These are phyloP conservation scores for Spinibarbus caldwelli DNA, from an alignment of 2,797 vertebrate species.

Conservation along the genomic window DNA sequence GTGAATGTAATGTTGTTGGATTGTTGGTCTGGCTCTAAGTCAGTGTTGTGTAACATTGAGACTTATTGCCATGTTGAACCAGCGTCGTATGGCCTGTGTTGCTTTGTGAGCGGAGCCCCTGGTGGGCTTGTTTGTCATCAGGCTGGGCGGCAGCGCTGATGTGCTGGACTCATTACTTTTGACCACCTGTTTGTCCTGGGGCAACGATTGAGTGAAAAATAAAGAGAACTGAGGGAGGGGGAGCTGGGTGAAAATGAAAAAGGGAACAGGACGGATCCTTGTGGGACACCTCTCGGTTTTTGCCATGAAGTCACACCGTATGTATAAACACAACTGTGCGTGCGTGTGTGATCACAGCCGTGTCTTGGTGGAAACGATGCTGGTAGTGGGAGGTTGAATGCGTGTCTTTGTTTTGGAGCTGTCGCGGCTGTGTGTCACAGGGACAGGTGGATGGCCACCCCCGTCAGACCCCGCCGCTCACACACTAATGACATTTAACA, in stretches of 20 bases:
- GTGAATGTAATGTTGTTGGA: constrained; percentile 9
- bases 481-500: constrained; percentile 67
- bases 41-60: constrained; percentile 39
- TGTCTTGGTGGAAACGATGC: constrained; percentile 62
- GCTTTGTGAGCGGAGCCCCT: constrained; percentile 61
- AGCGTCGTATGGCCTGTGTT: not conserved
- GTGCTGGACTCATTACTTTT: constrained; percentile 80
- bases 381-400: constrained; percentile 69
- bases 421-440: constrained; percentile 57
- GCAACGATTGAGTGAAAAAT: constrained; percentile 59
- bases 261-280: constrained; percentile 40
- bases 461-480: constrained; percentile 55
- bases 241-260: constrained; percentile 42
- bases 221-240: constrained; percentile 13
- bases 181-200: constrained; percentile 82
- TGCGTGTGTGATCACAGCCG: constrained; percentile 41
- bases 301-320: constrained; percentile 44
- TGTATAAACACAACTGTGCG: constrained; percentile 38
- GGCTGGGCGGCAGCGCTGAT: constrained; percentile 72
- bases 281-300: constrained; percentile 47
- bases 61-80: constrained; percentile 35
- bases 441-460: constrained; percentile 72
- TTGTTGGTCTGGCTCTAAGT: constrained; percentile 3
- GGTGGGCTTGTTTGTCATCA: constrained; percentile 75
- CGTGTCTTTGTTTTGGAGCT: constrained; percentile 68